Conservation (phyloP, 2,113 vertebrate genomes). For the Rhombomys opimus region DNA sequence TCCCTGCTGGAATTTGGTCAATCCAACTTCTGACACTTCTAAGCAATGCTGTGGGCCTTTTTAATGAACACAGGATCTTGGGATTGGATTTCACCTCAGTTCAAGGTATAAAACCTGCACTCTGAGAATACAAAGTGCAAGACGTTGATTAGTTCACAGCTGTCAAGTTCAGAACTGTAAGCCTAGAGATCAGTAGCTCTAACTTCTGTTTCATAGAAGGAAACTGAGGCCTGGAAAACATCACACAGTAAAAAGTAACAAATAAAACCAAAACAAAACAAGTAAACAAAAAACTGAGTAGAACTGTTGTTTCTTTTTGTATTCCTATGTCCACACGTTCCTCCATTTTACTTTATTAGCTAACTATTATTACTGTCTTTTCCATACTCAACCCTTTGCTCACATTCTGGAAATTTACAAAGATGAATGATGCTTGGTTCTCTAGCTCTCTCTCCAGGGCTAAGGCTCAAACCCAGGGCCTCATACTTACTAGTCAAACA, state of each 20-base stretch:
- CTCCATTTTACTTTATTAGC: constrained; percentile 19
- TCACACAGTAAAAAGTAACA: not conserved
- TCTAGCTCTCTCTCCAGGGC: not conserved
- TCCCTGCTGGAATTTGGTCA: constrained; percentile 61
- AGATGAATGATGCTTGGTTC: not conserved
- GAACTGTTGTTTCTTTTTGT: constrained; percentile 21
- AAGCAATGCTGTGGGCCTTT: constrained; percentile 2
- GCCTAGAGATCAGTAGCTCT: constrained; percentile 32
- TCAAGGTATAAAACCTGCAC: constrained; percentile 54
- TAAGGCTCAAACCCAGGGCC: not conserved
- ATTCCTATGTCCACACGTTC: not conserved
- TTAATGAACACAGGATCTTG: constrained; percentile 65
- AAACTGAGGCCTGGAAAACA: constrained; percentile 61
- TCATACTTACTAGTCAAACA: not conserved
- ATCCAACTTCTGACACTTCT: constrained; percentile 62
- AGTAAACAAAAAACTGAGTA: not conserved
- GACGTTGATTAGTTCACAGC: constrained; percentile 67
- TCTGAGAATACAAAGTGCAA: constrained; percentile 31
- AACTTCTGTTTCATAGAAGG: constrained; percentile 48
- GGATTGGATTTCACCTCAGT: constrained; percentile 71
- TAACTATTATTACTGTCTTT: not conserved
- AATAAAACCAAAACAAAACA: not conserved
- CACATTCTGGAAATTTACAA: not conserved
- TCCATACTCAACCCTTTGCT: not conserved
- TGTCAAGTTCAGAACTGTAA: constrained; percentile 22